Evolutionary conservation across 2,888 invertebrate genomes (phyloP).

Genomic region (Blastobasis adustella): DNA sequence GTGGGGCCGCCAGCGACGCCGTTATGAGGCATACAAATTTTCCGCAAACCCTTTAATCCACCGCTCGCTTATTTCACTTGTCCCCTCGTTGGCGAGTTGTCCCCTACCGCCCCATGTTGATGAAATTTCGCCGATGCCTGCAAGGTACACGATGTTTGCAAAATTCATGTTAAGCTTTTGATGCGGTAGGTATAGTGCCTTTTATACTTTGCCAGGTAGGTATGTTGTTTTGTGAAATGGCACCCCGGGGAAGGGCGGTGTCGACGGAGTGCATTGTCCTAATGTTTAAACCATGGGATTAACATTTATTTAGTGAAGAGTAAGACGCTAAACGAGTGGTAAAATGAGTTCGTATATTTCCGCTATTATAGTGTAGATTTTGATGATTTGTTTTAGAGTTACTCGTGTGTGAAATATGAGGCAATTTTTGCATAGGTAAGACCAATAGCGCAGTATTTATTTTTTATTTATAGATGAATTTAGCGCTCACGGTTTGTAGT

Average conservation of each 20-base stretch:
- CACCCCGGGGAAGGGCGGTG: slow-evolving; percentile 27
- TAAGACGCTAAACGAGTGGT: no score
- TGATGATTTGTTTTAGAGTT: no score
- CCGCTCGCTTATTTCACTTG: slow-evolving; percentile 70
- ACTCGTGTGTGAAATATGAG: no score
- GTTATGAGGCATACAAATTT: slow-evolving; percentile 69
- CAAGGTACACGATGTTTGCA: slow-evolving; percentile 38
- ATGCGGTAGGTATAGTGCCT: slow-evolving; percentile 30
- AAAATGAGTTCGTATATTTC: no score
- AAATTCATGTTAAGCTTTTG: slow-evolving; percentile 52
- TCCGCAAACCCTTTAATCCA: slow-evolving; percentile 70
- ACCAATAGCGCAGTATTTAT: no score
- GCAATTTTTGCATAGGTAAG: no score
- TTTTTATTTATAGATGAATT: no score
- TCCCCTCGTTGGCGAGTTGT: slow-evolving; percentile 58
- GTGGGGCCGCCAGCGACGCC: slow-evolving; percentile 34
- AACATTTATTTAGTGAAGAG: no score
- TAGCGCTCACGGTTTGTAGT: no score
- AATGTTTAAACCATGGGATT: no score
- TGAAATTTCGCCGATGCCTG: slow-evolving; percentile 58
- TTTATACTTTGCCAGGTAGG: slow-evolving; percentile 37
- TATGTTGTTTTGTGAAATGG: slow-evolving; percentile 33
- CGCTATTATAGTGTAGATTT: no score
- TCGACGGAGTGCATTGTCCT: no score
- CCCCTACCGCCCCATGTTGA: slow-evolving; percentile 40